Percentiles rank a stretch among this genome's conserved stretches.
These are phyloP conservation scores for Nothobranchius furzeri DNA, from an alignment of 2,113 vertebrate species.

Conservation along the genomic window DNA sequence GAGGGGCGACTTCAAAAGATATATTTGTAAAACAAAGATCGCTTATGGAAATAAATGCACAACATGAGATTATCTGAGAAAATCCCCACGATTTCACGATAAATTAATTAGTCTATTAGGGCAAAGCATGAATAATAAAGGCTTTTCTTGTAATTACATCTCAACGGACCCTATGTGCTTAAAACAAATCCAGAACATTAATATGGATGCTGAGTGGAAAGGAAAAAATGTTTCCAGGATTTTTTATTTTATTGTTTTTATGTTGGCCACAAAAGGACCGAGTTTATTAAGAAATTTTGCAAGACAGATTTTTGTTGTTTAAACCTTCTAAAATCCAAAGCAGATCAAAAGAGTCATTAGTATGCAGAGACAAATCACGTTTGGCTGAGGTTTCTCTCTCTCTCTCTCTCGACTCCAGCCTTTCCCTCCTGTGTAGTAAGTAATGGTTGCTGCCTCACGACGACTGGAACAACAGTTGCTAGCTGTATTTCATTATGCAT, in stretches of 20 bases:
- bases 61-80: conserved; percentile 60
- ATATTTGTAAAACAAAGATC: conserved; percentile 75
- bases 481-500: conserved; percentile 62
- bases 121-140: conserved; percentile 72
- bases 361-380: conserved; percentile 76
- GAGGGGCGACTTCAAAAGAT: conserved; percentile 57
- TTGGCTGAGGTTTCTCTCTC: conserved; percentile 72
- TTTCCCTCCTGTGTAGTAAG: conserved; percentile 71
- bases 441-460: conserved; percentile 65
- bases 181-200: conserved; percentile 72
- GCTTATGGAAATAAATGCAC: conserved; percentile 71
- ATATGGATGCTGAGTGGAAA: conserved; percentile 64
- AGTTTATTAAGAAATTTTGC: conserved; percentile 74
- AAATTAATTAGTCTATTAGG: conserved; percentile 76
- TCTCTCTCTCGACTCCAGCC: conserved; percentile 67
- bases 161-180: conserved; percentile 71
- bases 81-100: conserved; percentile 58
- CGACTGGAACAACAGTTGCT: conserved; percentile 68
- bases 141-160: conserved; percentile 69
- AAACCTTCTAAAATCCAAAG: conserved; percentile 72
- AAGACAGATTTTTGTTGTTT: conserved; percentile 74
- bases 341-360: conserved; percentile 78
- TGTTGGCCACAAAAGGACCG: conserved; percentile 67
- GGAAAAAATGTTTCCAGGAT: conserved; percentile 71
- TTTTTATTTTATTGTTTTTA: conserved; percentile 57